Conservation (phyloP, 2,113 vertebrate species). For the Carassius gibelio region DNA sequence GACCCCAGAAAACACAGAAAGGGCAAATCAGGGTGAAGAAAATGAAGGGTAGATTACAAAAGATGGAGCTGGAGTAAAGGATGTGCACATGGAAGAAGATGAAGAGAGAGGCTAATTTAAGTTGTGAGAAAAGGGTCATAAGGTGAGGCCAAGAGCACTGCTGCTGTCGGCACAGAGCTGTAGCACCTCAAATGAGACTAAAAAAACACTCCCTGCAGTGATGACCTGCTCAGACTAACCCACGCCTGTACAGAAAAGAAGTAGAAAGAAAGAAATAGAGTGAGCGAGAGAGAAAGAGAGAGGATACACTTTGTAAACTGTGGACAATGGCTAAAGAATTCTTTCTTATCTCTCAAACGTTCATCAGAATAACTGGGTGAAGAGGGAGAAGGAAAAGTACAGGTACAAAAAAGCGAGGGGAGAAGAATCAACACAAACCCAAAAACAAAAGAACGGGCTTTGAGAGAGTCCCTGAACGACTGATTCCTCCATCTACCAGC, state of each 20-base stretch:
- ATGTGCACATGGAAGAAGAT: background rate
- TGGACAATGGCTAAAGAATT: background rate
- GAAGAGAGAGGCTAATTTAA: constrained; percentile 31
- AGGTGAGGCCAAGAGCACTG: constrained; percentile 1
- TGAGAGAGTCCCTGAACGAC: background rate
- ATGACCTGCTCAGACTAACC: constrained; percentile 29
- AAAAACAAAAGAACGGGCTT: background rate
- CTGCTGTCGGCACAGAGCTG: constrained; percentile 13
- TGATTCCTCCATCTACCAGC: background rate
- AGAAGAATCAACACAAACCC: background rate
- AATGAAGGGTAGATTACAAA: constrained; percentile 11
- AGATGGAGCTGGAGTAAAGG: background rate
- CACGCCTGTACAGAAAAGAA: background rate
- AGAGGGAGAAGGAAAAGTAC: background rate
- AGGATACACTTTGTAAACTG: background rate
- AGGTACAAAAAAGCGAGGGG: background rate
- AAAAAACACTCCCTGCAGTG: constrained; percentile 1
- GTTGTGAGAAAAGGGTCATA: constrained; percentile 30
- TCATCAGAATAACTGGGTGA: background rate
- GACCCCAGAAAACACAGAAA: background rate
- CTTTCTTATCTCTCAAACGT: background rate
- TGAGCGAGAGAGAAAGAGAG: background rate
- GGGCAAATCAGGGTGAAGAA: background rate
- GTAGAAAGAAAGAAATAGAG: background rate
- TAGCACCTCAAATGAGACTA: constrained; percentile 25